Evolutionary conservation across 2,888 invertebrate genomes (phyloP).

Genomic region (Julus scanicus): DNA sequence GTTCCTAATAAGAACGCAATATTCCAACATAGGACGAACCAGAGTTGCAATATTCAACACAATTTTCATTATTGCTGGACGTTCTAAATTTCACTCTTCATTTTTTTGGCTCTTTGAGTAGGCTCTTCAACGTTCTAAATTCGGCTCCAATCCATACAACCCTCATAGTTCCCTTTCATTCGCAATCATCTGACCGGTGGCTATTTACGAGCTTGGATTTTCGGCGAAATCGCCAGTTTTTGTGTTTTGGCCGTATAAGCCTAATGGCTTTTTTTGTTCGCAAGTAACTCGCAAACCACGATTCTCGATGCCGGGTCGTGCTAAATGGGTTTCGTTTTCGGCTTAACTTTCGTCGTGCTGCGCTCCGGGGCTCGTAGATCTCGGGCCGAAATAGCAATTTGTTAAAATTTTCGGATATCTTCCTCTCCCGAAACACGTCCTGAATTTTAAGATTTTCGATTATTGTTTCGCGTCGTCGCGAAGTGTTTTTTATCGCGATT

Average conservation of each 20-base stretch:
- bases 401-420: constrained; percentile 7
- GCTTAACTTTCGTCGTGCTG: constrained; percentile 35
- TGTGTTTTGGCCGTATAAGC: neutral
- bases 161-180: neutral
- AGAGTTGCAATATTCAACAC: too few relatives aligned
- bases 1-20: too few relatives aligned
- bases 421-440: constrained; percentile 7
- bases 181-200: constrained; percentile 5
- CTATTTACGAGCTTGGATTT: constrained; percentile 4
- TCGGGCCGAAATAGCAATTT: constrained; percentile 38
- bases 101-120: neutral
- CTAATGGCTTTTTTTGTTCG: constrained; percentile 24
- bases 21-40: too few relatives aligned
- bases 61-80: neutral
- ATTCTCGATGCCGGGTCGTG: neutral
- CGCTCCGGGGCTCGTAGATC: constrained; percentile 37
- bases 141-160: neutral
- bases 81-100: neutral
- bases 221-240: constrained; percentile 10
- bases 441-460: constrained; percentile 42
- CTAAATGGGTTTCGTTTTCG: constrained; percentile 20
- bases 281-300: neutral
- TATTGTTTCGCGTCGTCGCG: constrained; percentile 37
- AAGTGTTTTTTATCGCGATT: constrained; percentile 35
- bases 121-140: neutral